Conservation (phyloP, 1,140 invertebrate species). For the Ips nitidus region DNA sequence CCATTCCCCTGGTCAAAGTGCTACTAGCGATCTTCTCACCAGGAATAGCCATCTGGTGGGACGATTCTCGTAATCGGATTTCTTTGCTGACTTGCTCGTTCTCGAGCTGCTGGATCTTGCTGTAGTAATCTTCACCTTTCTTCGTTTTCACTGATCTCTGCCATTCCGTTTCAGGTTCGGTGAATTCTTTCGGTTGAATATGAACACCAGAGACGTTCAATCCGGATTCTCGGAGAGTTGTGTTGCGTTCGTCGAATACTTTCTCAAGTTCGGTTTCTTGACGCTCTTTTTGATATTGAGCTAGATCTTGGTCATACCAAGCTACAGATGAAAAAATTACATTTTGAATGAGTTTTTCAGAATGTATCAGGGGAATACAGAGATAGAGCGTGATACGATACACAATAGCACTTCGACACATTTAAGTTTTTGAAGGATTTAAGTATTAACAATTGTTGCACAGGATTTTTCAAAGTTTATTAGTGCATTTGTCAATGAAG, state of each 20-base stretch:
- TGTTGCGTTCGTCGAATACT: conserved; percentile 82
- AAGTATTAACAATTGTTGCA: too few relatives aligned
- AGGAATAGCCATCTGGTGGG: conserved; percentile 81
- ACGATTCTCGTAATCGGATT: conserved; percentile 70
- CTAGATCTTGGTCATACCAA: conserved; percentile 88
- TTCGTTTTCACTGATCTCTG: conserved; percentile 78
- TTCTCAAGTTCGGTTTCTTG: conserved; percentile 82
- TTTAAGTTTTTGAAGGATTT: too few relatives aligned
- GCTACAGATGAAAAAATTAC: conserved; percentile 60
- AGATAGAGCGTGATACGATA: conserved; percentile 16
- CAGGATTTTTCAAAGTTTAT: too few relatives aligned
- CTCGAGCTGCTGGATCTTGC: conserved; percentile 78
- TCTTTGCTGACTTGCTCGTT: conserved; percentile 84
- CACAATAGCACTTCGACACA: conserved; percentile 25
- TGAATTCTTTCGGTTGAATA: conserved; percentile 63
- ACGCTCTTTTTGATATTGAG: conserved; percentile 80
- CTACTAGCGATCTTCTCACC: conserved; percentile 76
- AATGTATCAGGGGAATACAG: background rate
- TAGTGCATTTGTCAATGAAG: too few relatives aligned
- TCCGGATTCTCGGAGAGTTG: conserved; percentile 64
- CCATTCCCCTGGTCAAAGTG: conserved; percentile 82
- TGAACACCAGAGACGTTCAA: conserved; percentile 54
- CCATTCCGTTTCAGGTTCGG: conserved; percentile 80
- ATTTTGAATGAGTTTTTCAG: conserved; percentile 17
- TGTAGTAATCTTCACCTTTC: conserved; percentile 83